Base-by-base conservation (phyloP, 2,888 invertebrate genomes). In the Sturmia bella region DNA sequence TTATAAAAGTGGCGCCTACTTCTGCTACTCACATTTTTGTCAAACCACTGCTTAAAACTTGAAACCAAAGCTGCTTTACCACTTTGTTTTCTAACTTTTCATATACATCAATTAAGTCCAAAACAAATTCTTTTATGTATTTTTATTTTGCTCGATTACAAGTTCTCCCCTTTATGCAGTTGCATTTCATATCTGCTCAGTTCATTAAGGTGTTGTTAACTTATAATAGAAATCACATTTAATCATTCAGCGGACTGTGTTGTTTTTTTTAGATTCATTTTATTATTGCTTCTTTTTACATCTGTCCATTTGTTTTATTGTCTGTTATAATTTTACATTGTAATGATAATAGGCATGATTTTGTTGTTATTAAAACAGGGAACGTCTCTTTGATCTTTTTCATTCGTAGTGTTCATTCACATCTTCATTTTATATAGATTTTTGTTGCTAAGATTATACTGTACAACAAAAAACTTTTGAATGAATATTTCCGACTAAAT, bases 141-240 rank as follows among this genome's bases (percentile, higher is more conserved):
- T 27, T 6, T 27, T 6, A 32, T 15, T 4, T 54, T 7, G n/a
- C 32, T 11, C 9, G n/a, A 7, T 15, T 27, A 27, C n/a, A 52
- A 27, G 27, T n/a, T 52, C 24, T 9, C n/a, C 2, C 50, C 52
- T 39, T 69, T 17, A 27, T 77, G 32, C 15, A n/a, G 66, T 43
- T 63, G 11, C 13, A 32, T 56, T 43, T 50, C 48, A 9, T 68
- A 9, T 43, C 73, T 4, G 45, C 21, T 50, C 32, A 50, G 13
- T 32, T 21, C n/a, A 43, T 56, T 43, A 56, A 68, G 74, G 64
- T 75, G 76, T 72, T 76, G 70, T 66, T 72, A 54, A 63, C 43
- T 61, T 68, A 76, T 54, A 76, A 76, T 80, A 68, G 76, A 72
- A 80, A 80, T 68, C 21, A 48, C 59, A 80, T 80, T 68, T 76